phyloP scores from a whole-genome alignment of 2,888 invertebrate genomes.

The Pterostichus niger region DNA sequence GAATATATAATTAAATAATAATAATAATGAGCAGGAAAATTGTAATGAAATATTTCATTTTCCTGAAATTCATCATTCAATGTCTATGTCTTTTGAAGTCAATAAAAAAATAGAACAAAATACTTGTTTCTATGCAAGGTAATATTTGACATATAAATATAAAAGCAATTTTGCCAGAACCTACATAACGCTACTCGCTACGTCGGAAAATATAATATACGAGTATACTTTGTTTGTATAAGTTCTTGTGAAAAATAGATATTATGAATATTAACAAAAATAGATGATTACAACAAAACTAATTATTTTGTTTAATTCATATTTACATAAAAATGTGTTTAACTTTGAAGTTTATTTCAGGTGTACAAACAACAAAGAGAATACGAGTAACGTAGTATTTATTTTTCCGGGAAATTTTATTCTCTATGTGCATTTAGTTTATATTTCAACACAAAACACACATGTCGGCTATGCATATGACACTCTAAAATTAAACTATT shows the following conservation, averaged over 20 bases:
- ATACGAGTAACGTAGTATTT: not conserved
- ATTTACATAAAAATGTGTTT: constrained; percentile 37
- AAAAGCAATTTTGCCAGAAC: constrained; percentile 9
- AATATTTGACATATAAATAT: constrained; percentile 26
- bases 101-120: constrained; percentile 8
- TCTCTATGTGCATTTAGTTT: constrained; percentile 47
- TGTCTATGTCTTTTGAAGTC: not conserved
- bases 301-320: constrained; percentile 17
- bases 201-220: too few species aligned
- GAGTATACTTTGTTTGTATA: too few species aligned
- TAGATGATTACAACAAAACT: constrained; percentile 8
- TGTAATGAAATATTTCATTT: too few species aligned
- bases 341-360: constrained; percentile 42
- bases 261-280: not conserved
- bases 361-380: constrained; percentile 44
- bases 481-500: constrained; percentile 43
- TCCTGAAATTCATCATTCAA: not conserved
- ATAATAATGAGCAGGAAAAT: too few species aligned
- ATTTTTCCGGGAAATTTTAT: constrained; percentile 28
- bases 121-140: not conserved
- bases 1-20: too few species aligned
- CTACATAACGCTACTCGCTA: too few species aligned
- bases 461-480: constrained; percentile 31
- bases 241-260: too few species aligned
- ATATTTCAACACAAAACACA: constrained; percentile 36